Evolutionary conservation across 2,888 invertebrate genomes (phyloP), one percentile per base, ranked within the genome.

Genomic region (Melanchra persicariae): DNA sequence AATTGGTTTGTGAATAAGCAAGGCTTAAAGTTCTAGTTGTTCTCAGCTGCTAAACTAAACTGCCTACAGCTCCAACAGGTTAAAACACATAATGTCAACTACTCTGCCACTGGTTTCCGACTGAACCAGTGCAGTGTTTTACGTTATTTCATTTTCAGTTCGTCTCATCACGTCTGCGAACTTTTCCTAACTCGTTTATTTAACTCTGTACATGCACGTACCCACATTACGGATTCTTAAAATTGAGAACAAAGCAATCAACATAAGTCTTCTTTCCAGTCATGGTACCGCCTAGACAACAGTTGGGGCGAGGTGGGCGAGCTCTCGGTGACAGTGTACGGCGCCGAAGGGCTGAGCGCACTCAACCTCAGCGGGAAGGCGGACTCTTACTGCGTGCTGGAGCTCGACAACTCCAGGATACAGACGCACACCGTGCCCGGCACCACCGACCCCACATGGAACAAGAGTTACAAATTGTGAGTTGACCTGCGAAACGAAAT

Each of bases 341-440:
- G 93, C 0, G 95, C 95, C 1, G 90, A 90, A 26, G 94, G 94
- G 0, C 84, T 96, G 26, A 89, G 89, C 49, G 89, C 94, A 0
- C 87, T 92, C 19, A 91, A 92, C 24, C 88, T 95, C 59, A 91
- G 91, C 62, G 92, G 94, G 17, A 93, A 92, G 62, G 91, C 94
- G 0, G 93, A 94, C 77, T 91, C 95, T 0, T 95, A 94, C 85
- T 95, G 95, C 77, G 91, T 95, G 2, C 84, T 96, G 9, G 94
- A 95, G 74, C 86, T 96, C 19, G 95, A 94, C 86, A 96, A 96
- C 87, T 89, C 94, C 8, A 91, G 95, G 66, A 90, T 95, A n/a
- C 94, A 95, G 80, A 95, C 95, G 1, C 95, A 95, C 66, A 90
- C 92, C 0, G 90, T 94, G 1, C 87, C 88, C 30, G 91, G 91